These are phyloP conservation scores for Helostoma temminkii DNA, from an alignment of 2,797 vertebrate genomes.

Conservation along the genomic window DNA sequence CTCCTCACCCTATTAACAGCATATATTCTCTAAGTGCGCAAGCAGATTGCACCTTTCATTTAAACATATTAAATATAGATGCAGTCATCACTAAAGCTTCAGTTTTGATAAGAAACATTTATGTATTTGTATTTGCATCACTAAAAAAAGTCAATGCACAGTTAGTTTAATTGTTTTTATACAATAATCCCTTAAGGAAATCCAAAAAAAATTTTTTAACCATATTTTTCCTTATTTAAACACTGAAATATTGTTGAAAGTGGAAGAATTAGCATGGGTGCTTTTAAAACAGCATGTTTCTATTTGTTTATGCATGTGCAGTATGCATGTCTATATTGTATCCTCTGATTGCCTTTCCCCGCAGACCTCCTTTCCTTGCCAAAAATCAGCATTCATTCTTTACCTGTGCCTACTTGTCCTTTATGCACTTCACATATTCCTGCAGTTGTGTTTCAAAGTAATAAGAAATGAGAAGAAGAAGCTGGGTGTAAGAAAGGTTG, in stretches of 20 bases:
- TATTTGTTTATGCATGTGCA: not conserved
- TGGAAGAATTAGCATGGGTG: not conserved
- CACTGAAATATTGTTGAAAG: not conserved
- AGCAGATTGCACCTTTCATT: no score
- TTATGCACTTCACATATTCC: slow-evolving; percentile 26
- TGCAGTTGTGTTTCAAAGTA: slow-evolving; percentile 36
- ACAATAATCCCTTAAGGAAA: slow-evolving; percentile 1
- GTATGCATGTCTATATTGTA: not conserved
- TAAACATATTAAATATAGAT: no score
- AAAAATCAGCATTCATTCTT: slow-evolving; percentile 42
- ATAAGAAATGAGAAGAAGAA: slow-evolving; percentile 21
- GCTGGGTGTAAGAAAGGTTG: slow-evolving; percentile 13
- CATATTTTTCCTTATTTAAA: slow-evolving; percentile 8
- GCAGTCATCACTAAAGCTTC: no score
- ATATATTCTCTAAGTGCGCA: no score
- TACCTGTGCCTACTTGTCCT: slow-evolving; percentile 36
- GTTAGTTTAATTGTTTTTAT: no score
- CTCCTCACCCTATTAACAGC: no score
- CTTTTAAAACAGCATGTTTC: slow-evolving; percentile 13
- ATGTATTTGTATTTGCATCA: no score
- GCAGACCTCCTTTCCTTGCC: slow-evolving; percentile 29
- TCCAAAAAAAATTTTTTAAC: no score
- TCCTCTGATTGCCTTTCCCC: slow-evolving; percentile 23
- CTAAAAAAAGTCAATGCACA: no score
- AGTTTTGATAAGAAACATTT: no score